These are phyloP conservation scores for Strigops habroptila DNA, from an alignment of 2,113 vertebrate species.

Conservation along the genomic window DNA sequence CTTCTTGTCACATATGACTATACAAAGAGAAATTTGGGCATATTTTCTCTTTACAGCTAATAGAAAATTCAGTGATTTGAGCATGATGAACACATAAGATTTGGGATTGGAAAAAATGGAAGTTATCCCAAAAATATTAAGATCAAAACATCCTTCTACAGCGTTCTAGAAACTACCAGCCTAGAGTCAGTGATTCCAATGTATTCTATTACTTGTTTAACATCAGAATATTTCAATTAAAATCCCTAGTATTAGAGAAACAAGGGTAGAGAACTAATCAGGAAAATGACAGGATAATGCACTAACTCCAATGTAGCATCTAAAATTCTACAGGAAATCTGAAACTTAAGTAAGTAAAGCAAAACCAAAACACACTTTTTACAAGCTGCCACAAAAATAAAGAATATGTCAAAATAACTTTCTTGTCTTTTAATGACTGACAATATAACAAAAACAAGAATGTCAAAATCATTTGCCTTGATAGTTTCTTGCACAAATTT, in stretches of 20 bases:
- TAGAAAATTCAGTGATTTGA: background rate
- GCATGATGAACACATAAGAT: background rate
- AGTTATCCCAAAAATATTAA: background rate
- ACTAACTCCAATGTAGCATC: background rate
- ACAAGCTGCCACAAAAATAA: background rate
- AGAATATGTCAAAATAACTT: background rate
- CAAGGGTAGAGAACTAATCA: background rate
- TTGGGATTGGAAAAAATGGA: background rate
- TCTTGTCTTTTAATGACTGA: background rate
- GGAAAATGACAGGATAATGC: background rate
- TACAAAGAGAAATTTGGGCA: background rate
- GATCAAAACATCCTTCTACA: background rate
- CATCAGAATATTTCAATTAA: background rate
- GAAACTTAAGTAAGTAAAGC: background rate
- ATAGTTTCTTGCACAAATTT: background rate
- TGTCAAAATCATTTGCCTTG: background rate
- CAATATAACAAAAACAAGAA: background rate
- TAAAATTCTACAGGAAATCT: background rate
- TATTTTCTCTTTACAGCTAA: conserved; percentile 22
- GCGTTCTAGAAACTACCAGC: background rate
- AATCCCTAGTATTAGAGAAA: background rate
- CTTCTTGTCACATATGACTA: background rate
- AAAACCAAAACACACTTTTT: background rate
- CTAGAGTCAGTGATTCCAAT: background rate
- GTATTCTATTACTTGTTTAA: background rate